Base-by-base conservation (phyloP, 2,113 vertebrate genomes). In the Pygoscelis adeliae region DNA sequence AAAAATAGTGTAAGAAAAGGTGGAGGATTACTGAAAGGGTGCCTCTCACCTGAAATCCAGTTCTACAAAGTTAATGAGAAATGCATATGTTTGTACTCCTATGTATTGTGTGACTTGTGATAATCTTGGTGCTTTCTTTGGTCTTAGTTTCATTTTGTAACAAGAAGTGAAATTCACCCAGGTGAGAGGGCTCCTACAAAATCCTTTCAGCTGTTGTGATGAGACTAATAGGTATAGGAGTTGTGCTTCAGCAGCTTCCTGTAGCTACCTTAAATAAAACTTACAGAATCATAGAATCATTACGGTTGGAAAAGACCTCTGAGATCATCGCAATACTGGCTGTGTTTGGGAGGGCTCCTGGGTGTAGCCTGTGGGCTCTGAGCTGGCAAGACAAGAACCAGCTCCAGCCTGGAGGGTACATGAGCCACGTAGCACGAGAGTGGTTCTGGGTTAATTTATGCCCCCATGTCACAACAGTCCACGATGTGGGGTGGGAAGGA, bases 331-430 rank as follows among this genome's bases (percentile, higher is more conserved):
- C 42, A 42, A 42, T 42, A 69, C 10, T 2, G 3, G 1, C 55
- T 2, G 0, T n/a, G 2, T 63, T 53, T 53, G 36, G 25, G 23
- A 72, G 52, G 14, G 14, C 27, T 81, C n/a, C 5, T 46, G 16
- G 5, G 9, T 36, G 5, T 71, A 50, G 59, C 14, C 20, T 0
- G 0, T 40, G 42, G 34, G 6, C 20, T 82, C 27, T 44, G 42
- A 94, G 26, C 23, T 71, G 47, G 38, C 0, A 0, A 61, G 15
- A 6, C 3, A 2, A 65, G 13, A 59, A 42, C 16, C 16, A 42
- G 9, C 23, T 59, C 44, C n/a, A 65, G 21, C n/a, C 55, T 89
- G 56, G 14, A 42, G 23, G 9, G 4, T 55, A 7, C 3, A 1
- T 47, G 38, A 62, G 29, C 34, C 59, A 8, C 1, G 2, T 29